Percentiles rank a stretch among this genome's conserved stretches.
Evolutionary conservation across 1,140 invertebrate genomes (phyloP).

Genomic region (Eupristina koningsbergeri): DNA sequence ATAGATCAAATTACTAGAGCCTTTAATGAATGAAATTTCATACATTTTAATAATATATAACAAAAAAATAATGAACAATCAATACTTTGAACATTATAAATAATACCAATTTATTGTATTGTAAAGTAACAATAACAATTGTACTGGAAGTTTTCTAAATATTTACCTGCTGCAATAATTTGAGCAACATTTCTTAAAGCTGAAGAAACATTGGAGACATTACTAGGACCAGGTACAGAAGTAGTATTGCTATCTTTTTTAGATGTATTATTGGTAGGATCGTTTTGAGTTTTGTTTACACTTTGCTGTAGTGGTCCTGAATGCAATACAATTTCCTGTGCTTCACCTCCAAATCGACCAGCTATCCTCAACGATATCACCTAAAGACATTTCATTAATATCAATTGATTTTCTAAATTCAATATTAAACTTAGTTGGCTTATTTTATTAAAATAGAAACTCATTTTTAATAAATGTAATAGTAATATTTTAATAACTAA

Average conservation of each 20-base stretch:
- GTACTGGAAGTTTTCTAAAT: background rate
- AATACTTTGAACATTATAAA: no score
- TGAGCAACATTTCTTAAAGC: constrained; percentile 69
- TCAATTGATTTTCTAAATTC: constrained; percentile 14
- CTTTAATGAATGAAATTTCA: no score
- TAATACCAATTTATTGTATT: background rate
- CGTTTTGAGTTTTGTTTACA: constrained; percentile 65
- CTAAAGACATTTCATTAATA: constrained; percentile 60
- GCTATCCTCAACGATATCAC: constrained; percentile 91
- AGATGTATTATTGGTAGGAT: constrained; percentile 58
- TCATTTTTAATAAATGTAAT: no score
- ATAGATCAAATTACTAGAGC: no score
- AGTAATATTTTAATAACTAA: no score
- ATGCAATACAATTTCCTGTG: constrained; percentile 84
- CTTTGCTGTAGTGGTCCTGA: constrained; percentile 74
- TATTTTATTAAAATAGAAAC: no score
- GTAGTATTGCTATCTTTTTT: constrained; percentile 62
- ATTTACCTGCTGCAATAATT: constrained; percentile 68
- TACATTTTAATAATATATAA: no score
- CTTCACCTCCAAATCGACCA: constrained; percentile 79
- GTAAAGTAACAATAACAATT: constrained; percentile 19
- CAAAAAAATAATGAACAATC: no score
- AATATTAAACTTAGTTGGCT: no score
- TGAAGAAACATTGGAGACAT: constrained; percentile 67
- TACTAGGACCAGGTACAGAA: constrained; percentile 69